A percentile compares a stretch with the other conserved stretches of the same genome.
Conservation (phyloP, 2,797 vertebrate species). For the Trematomus bernacchii region DNA sequence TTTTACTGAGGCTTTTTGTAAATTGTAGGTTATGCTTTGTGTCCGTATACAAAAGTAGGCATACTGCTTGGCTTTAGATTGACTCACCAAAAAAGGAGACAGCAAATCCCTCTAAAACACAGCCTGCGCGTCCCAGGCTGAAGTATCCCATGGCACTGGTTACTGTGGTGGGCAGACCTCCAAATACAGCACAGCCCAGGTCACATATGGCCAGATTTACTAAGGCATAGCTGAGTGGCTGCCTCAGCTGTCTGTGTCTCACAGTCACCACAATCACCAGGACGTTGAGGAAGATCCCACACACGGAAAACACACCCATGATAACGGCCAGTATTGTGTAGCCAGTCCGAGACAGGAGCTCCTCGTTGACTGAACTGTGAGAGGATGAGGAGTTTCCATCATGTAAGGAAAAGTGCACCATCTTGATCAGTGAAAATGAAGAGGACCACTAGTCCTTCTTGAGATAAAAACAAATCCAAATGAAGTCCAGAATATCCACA, state of each 20-base stretch:
- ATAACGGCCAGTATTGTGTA: slow-evolving; percentile 70
- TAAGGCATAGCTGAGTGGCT: slow-evolving; percentile 90
- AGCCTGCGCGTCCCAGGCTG: slow-evolving; percentile 87
- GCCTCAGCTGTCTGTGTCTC: slow-evolving; percentile 86
- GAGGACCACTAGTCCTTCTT: not conserved
- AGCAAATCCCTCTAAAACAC: slow-evolving; percentile 89
- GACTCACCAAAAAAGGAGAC: slow-evolving; percentile 92
- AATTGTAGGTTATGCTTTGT: not conserved
- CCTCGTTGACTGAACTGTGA: slow-evolving; percentile 29
- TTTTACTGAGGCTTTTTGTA: not conserved
- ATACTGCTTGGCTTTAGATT: not conserved
- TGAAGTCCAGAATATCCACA: slow-evolving; percentile 1
- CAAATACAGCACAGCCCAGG: slow-evolving; percentile 88
- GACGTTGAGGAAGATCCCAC: slow-evolving; percentile 82
- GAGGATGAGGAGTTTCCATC: slow-evolving; percentile 52
- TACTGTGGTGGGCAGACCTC: slow-evolving; percentile 85
- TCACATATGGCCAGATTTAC: slow-evolving; percentile 91
- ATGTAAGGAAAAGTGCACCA: slow-evolving; percentile 26
- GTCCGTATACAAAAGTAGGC: too few relatives aligned
- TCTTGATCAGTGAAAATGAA: slow-evolving; percentile 28
- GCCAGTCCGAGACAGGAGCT: slow-evolving; percentile 67
- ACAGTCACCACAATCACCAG: slow-evolving; percentile 88
- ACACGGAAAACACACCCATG: slow-evolving; percentile 74
- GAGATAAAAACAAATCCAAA: not conserved
- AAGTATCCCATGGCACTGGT: slow-evolving; percentile 89